These are phyloP conservation scores for Muscina levida DNA, from an alignment of 2,888 invertebrate species.

Conservation along the genomic window DNA sequence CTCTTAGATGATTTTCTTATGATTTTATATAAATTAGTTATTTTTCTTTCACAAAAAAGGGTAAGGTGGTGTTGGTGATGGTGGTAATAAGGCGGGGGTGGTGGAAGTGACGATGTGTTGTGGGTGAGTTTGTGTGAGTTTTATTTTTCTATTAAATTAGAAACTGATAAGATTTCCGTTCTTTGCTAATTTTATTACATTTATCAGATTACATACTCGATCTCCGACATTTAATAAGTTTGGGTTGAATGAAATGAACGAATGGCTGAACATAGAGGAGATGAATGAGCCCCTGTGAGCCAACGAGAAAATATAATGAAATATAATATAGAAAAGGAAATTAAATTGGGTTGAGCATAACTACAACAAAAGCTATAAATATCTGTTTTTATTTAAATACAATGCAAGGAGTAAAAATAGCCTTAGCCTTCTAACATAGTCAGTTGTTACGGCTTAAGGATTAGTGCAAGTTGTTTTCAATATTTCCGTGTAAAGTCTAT, in stretches of 20 bases:
- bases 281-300: background rate
- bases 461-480: constrained; percentile 10
- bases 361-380: background rate
- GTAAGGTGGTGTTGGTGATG: no score
- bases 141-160: constrained; percentile 53
- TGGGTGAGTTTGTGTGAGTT: constrained; percentile 15
- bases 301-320: constrained; percentile 1
- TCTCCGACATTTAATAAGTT: constrained; percentile 28
- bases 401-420: background rate
- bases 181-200: constrained; percentile 58
- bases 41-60: constrained; percentile 41
- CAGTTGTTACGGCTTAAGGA: constrained; percentile 16
- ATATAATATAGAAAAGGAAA: constrained; percentile 52
- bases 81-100: constrained; percentile 15
- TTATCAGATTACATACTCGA: constrained; percentile 58
- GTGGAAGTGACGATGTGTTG: no score
- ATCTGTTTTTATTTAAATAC: background rate
- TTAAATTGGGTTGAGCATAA: constrained; percentile 45
- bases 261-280: background rate
- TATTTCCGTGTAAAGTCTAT: constrained; percentile 7
- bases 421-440: background rate
- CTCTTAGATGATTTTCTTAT: constrained; percentile 40
- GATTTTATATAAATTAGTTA: constrained; percentile 65
- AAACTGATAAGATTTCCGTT: constrained; percentile 59
- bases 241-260: background rate